Conservation (phyloP, 2,888 invertebrate genomes). For the Pteria penguin region DNA sequence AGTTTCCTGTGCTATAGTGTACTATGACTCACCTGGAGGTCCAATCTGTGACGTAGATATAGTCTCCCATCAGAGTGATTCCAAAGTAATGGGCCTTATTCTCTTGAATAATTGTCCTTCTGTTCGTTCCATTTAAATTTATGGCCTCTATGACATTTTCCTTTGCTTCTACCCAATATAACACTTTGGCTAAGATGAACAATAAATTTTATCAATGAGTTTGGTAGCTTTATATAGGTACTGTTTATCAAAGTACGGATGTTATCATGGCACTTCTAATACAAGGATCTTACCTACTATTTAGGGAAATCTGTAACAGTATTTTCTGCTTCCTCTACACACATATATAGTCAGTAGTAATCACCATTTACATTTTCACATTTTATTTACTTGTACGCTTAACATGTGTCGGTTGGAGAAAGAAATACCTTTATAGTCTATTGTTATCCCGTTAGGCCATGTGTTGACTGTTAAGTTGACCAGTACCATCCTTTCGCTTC, state of each 20-base stretch:
- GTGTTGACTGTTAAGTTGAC: constrained; percentile 84
- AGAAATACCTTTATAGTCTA: constrained; percentile 88
- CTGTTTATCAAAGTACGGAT: no score
- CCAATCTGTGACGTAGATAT: constrained; percentile 76
- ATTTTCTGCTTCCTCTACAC: no score
- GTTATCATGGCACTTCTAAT: no score
- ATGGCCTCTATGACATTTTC: constrained; percentile 68
- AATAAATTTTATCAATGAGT: no score
- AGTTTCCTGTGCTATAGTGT: no score
- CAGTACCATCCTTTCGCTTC: constrained; percentile 85
- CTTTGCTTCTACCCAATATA: constrained; percentile 77
- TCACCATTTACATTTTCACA: no score
- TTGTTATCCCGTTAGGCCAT: constrained; percentile 93
- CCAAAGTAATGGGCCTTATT: constrained; percentile 73
- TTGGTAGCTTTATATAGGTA: no score
- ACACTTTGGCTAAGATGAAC: constrained; percentile 41
- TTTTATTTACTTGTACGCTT: no score
- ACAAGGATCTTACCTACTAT: no score
- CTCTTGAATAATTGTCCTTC: constrained; percentile 55
- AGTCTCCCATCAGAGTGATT: constrained; percentile 63
- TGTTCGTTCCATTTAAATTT: constrained; percentile 53
- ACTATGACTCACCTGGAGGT: constrained; percentile 73
- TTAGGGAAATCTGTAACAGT: no score
- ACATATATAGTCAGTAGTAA: no score
- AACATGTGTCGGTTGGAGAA: no score